Percentiles rank a stretch among this genome's conserved stretches.
Conservation (phyloP, 1,140 invertebrate genomes). For the Choristoneura fumiferana region DNA sequence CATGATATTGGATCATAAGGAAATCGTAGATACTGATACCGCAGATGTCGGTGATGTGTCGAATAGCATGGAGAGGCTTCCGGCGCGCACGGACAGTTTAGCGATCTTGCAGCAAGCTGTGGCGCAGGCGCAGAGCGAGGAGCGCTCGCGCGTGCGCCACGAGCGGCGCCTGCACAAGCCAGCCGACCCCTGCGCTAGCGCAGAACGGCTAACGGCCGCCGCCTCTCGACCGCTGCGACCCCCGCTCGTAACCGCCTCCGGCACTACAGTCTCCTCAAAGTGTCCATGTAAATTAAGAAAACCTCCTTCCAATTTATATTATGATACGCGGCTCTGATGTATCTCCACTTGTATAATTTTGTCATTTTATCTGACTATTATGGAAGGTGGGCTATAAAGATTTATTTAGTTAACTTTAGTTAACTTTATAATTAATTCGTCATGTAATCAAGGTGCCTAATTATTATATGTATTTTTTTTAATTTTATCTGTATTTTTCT, state of each 20-base stretch:
- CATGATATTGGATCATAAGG: slow-evolving; percentile 65
- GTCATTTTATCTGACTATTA: too few species aligned
- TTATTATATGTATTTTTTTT: too few species aligned
- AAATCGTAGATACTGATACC: slow-evolving; percentile 67
- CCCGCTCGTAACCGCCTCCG: background rate
- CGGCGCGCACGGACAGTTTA: slow-evolving; percentile 57
- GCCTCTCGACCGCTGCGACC: slow-evolving; percentile 39
- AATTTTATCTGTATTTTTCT: too few species aligned
- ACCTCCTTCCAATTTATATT: background rate
- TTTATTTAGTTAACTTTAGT: too few species aligned
- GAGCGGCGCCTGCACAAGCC: slow-evolving; percentile 39
- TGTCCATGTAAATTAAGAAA: background rate
- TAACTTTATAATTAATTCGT: too few species aligned
- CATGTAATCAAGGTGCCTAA: too few species aligned
- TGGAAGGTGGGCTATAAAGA: too few species aligned
- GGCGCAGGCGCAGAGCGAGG: slow-evolving; percentile 46
- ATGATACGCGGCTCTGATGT: background rate
- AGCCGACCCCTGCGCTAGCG: slow-evolving; percentile 34
- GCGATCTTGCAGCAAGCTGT: slow-evolving; percentile 50
- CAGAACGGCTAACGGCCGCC: slow-evolving; percentile 42
- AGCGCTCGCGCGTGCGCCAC: slow-evolving; percentile 40
- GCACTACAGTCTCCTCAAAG: background rate
- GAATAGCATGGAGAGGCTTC: slow-evolving; percentile 54
- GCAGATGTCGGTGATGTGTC: slow-evolving; percentile 63
- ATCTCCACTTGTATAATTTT: background rate